These are phyloP conservation scores for Bagarius yarrelli DNA, from an alignment of 2,113 vertebrate genomes.

Conservation along the genomic window DNA sequence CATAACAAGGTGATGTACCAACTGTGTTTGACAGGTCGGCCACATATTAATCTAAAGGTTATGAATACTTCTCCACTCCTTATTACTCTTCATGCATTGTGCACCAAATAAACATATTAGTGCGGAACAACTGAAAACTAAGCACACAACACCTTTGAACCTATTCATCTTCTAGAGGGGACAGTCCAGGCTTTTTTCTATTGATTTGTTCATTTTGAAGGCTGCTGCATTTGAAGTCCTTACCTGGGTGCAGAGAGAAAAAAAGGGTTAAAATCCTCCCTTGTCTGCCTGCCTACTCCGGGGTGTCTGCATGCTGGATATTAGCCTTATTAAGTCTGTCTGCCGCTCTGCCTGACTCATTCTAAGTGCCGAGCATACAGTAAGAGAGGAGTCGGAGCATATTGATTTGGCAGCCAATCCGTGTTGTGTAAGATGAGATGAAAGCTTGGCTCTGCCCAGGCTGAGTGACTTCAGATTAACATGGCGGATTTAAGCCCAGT, in stretches of 20 bases:
- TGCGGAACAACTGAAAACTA: background rate
- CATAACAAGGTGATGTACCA: background rate
- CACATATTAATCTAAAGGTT: background rate
- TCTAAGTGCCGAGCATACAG: conserved; percentile 48
- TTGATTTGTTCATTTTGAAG: conserved; percentile 36
- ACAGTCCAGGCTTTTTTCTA: conserved; percentile 11
- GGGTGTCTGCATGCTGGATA: conserved; percentile 48
- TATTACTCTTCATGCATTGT: background rate
- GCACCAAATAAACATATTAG: background rate
- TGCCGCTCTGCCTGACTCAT: conserved; percentile 50
- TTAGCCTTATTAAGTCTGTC: conserved; percentile 56
- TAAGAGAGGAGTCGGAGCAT: conserved; percentile 36
- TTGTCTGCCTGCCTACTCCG: conserved; percentile 42
- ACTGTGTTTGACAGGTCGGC: conserved; percentile 14
- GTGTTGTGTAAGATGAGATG: conserved; percentile 54
- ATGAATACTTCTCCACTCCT: conserved; percentile 5
- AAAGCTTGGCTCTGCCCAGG: conserved; percentile 56
- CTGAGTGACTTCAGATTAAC: conserved; percentile 37
- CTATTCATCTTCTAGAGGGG: background rate
- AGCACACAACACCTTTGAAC: background rate
- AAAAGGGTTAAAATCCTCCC: conserved; percentile 59
- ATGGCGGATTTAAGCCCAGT: conserved; percentile 37
- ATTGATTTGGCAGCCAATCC: conserved; percentile 53
- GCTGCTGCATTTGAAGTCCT: conserved; percentile 9
- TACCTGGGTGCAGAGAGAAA: conserved; percentile 42